phyloP scores from a whole-genome alignment of 1,140 invertebrate species.

The Episyrphus balteatus region DNA sequence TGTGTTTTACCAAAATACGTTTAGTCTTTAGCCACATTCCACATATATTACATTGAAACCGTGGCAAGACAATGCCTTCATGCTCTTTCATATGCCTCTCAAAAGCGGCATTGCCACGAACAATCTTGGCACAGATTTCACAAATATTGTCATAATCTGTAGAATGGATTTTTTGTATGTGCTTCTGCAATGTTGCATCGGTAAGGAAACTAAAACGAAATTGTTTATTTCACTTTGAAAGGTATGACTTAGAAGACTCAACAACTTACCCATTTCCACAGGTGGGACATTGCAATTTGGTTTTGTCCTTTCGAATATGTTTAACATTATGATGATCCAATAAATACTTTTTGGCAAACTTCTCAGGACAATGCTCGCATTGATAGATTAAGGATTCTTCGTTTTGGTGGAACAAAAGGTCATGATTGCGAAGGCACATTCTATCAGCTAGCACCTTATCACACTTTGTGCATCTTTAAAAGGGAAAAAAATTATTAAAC shows the following conservation, averaged over 20 bases:
- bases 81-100: background rate
- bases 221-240: background rate
- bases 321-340: background rate
- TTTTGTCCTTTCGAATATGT: background rate
- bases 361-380: background rate
- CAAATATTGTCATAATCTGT: background rate
- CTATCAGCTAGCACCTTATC: background rate
- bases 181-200: background rate
- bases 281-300: background rate
- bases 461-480: background rate
- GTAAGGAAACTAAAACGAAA: background rate
- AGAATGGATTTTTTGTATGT: background rate
- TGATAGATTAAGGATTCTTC: no score
- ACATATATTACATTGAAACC: background rate
- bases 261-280: background rate
- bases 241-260: background rate
- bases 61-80: background rate
- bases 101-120: background rate
- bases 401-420: no score
- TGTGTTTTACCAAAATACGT: background rate
- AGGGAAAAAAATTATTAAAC: background rate
- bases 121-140: background rate
- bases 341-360: background rate
- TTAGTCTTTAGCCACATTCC: background rate
- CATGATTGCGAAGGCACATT: no score